Percentiles rank a stretch among this genome's conserved stretches.
Evolutionary conservation across 2,797 vertebrate species (phyloP).

Genomic region (Urosaurus nigricauda): DNA sequence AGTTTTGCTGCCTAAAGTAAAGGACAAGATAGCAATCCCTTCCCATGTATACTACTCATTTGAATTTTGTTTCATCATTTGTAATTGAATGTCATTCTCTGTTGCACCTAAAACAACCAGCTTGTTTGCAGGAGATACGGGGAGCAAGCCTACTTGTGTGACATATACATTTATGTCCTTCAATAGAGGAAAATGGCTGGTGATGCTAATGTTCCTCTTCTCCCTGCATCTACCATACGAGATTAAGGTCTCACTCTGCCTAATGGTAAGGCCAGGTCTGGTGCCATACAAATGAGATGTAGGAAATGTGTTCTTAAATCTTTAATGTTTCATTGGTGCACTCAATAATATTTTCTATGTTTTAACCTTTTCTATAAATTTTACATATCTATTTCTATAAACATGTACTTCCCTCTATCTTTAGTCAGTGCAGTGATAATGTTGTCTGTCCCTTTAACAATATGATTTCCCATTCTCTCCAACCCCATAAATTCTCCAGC

Average conservation of each 20-base stretch:
- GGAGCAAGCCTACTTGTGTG: too few relatives aligned
- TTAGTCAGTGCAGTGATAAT: background rate
- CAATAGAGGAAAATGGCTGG: background rate
- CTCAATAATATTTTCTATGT: background rate
- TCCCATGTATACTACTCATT: too few relatives aligned
- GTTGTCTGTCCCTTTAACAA: background rate
- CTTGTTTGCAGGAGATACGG: too few relatives aligned
- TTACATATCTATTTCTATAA: background rate
- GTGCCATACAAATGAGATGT: background rate
- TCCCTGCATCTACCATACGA: background rate
- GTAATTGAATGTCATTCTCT: background rate
- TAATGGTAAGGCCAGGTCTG: background rate
- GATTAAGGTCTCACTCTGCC: background rate
- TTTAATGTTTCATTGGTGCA: background rate
- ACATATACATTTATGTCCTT: background rate
- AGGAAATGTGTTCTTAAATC: background rate
- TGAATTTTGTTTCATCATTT: background rate
- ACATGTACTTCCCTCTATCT: background rate
- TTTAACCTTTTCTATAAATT: background rate
- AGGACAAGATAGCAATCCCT: background rate
- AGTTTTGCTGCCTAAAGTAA: background rate
- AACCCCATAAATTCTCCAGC: too few relatives aligned
- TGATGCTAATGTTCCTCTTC: background rate
- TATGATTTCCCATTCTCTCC: background rate
- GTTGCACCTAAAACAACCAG: background rate